Conservation (phyloP, 2,888 invertebrate genomes). For the Agapostemon virescens region DNA sequence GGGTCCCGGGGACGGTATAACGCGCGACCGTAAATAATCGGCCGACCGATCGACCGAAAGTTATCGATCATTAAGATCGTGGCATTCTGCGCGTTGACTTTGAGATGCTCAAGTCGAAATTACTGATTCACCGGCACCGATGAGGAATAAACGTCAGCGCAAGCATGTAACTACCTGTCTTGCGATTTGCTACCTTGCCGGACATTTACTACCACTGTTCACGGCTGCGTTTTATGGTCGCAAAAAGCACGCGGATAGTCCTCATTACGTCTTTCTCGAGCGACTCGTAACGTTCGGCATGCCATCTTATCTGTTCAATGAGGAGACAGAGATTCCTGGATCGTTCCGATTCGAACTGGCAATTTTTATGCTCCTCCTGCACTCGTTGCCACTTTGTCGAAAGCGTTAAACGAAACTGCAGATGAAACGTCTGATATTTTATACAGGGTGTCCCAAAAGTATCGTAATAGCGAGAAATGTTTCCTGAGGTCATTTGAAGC, state of each 20-base stretch:
- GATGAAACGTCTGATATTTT: too few species aligned
- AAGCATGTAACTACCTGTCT: slow-evolving; percentile 43
- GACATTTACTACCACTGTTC: slow-evolving; percentile 38
- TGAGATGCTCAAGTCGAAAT: slow-evolving; percentile 20
- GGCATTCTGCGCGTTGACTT: background rate
- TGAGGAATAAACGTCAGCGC: slow-evolving; percentile 26
- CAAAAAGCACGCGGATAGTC: slow-evolving; percentile 46
- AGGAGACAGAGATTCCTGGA: background rate
- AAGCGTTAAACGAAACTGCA: too few species aligned
- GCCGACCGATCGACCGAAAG: slow-evolving; percentile 6
- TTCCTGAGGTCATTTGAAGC: too few species aligned
- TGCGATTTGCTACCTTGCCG: slow-evolving; percentile 1
- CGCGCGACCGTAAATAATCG: slow-evolving; percentile 33
- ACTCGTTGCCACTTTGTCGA: too few species aligned
- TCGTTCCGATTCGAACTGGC: too few species aligned
- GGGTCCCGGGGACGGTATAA: slow-evolving; percentile 13
- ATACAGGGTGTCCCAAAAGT: too few species aligned
- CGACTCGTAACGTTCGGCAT: background rate
- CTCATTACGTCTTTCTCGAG: slow-evolving; percentile 37
- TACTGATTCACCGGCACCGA: slow-evolving; percentile 34
- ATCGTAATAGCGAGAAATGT: too few species aligned
- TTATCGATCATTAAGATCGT: slow-evolving; percentile 33
- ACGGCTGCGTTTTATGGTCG: slow-evolving; percentile 46
- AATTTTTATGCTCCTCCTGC: too few species aligned
- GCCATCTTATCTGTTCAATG: background rate